Evolutionary conservation across 2,113 vertebrate genomes (phyloP).

Genomic region (Xiphophorus hellerii): DNA sequence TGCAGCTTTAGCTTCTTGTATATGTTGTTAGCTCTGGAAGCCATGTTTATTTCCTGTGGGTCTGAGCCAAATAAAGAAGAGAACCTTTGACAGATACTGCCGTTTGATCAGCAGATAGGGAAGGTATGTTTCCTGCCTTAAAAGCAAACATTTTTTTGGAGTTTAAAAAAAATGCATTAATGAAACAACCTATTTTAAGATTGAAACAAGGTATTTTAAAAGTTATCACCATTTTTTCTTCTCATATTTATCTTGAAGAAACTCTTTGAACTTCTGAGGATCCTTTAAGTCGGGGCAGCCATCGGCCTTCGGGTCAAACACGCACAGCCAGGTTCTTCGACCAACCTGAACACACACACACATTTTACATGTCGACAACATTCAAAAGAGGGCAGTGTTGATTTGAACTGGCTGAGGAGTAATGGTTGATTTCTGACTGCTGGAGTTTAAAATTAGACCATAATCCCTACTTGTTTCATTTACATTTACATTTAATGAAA

Average conservation of each 20-base stretch:
- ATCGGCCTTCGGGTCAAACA: slow-evolving; percentile 86
- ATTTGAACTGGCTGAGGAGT: neutral
- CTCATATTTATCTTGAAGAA: slow-evolving; percentile 93
- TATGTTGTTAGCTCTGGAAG: neutral
- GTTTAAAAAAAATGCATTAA: no score
- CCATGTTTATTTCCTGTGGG: neutral
- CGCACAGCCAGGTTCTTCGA: slow-evolving; percentile 88
- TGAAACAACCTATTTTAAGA: neutral
- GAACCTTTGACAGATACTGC: neutral
- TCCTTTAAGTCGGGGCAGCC: slow-evolving; percentile 87
- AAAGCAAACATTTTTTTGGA: neutral
- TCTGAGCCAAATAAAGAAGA: neutral
- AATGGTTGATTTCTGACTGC: neutral
- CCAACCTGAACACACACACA: slow-evolving; percentile 79
- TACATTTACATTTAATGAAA: slow-evolving; percentile 15
- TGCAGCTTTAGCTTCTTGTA: neutral
- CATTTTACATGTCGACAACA: neutral
- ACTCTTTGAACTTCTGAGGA: slow-evolving; percentile 91
- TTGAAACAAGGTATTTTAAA: neutral
- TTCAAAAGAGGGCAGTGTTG: neutral
- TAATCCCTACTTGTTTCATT: slow-evolving; percentile 3
- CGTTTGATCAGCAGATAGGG: neutral
- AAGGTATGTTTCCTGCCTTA: neutral
- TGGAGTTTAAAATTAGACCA: slow-evolving; percentile 9
- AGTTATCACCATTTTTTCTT: slow-evolving; percentile 89